These are phyloP conservation scores for Drosophila tsacasi DNA, from an alignment of 1,140 invertebrate species.

Conservation along the genomic window DNA sequence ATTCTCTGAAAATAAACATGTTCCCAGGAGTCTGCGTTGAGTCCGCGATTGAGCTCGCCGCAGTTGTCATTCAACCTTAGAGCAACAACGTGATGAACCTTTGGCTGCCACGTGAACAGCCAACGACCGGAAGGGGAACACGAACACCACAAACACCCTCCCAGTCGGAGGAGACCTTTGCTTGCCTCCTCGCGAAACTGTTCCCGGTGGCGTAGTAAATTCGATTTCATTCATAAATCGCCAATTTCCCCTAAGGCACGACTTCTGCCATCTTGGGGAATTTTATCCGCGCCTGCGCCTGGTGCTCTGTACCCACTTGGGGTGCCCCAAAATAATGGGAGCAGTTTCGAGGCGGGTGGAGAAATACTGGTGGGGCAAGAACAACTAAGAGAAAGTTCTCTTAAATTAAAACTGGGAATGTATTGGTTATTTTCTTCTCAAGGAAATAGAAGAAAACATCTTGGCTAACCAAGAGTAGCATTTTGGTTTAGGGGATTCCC, in stretches of 20 bases:
- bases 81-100: slow-evolving; percentile 37
- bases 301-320: slow-evolving; percentile 22
- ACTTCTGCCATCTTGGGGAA: slow-evolving; percentile 24
- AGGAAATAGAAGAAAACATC: neutral
- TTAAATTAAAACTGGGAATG: slow-evolving; percentile 45
- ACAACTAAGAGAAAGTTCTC: slow-evolving; percentile 25
- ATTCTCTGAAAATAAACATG: slow-evolving; percentile 5
- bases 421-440: neutral
- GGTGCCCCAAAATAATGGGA: slow-evolving; percentile 5
- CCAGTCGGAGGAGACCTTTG: neutral
- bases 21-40: neutral
- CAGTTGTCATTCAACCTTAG: slow-evolving; percentile 29
- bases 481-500: neutral
- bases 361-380: slow-evolving; percentile 20
- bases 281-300: slow-evolving; percentile 63
- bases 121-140: slow-evolving; percentile 8
- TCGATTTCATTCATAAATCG: slow-evolving; percentile 69
- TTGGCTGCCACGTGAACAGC: slow-evolving; percentile 2
- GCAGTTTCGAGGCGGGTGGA: neutral
- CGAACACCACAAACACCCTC: slow-evolving; percentile 1
- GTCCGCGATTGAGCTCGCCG: neutral
- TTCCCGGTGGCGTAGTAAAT: slow-evolving; percentile 48
- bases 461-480: neutral
- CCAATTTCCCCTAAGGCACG: slow-evolving; percentile 7
- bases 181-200: slow-evolving; percentile 9